Evolutionary conservation across 2,888 invertebrate species (phyloP).

Genomic region (Eilema caniola): DNA sequence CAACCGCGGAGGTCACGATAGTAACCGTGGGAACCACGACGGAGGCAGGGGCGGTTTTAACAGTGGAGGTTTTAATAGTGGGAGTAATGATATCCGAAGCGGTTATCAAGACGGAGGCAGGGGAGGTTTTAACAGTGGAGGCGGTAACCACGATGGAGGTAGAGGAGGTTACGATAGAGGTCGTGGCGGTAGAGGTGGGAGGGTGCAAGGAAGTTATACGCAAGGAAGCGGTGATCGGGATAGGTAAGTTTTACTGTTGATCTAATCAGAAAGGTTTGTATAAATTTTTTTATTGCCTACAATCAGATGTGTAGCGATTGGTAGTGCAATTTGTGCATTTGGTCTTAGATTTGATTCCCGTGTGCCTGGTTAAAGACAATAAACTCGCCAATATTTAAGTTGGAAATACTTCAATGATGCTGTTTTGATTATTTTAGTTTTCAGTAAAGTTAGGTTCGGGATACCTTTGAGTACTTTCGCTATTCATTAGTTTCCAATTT

Average conservation of each 20-base stretch:
- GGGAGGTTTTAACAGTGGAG: slow-evolving; percentile 60
- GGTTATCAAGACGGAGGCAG: slow-evolving; percentile 47
- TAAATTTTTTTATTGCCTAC: no score
- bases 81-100: slow-evolving; percentile 41
- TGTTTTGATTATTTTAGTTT: no score
- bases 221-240: slow-evolving; percentile 63
- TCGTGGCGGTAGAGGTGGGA: slow-evolving; percentile 52
- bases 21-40: neutral
- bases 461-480: no score
- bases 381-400: no score
- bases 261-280: neutral
- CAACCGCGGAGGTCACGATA: slow-evolving; percentile 51
- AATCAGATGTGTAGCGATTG: no score
- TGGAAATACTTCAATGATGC: no score
- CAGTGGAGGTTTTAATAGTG: neutral
- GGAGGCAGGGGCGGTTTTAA: neutral
- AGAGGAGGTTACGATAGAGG: slow-evolving; percentile 49
- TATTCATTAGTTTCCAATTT: no score
- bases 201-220: slow-evolving; percentile 75
- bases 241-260: slow-evolving; percentile 51
- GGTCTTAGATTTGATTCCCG: no score
- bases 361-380: no score
- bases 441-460: no score
- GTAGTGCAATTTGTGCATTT: no score
- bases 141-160: slow-evolving; percentile 51